Conservation (phyloP, 1,140 invertebrate genomes). For the Aculops lycopersici region DNA sequence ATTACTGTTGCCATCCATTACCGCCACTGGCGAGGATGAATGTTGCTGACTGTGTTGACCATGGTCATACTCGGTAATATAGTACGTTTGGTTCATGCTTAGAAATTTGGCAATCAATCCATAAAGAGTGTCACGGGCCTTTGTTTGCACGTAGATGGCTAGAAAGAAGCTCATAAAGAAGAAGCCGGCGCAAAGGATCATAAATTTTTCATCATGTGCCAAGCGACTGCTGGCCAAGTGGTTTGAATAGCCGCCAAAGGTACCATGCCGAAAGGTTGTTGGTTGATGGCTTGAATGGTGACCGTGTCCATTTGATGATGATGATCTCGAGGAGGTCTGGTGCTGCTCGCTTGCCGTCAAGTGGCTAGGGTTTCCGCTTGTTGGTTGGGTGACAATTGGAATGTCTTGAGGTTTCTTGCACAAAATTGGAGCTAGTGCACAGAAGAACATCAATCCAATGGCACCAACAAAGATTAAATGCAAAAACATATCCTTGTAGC, state of each 20-base stretch:
- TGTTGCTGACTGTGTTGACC: constrained; percentile 10
- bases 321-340: too few relatives aligned
- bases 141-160: constrained; percentile 24
- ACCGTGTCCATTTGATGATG: constrained; percentile 13
- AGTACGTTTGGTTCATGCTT: constrained; percentile 21
- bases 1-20: too few relatives aligned
- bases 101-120: constrained; percentile 19
- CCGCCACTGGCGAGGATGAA: too few relatives aligned
- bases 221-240: too few relatives aligned
- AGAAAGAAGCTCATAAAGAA: constrained; percentile 24
- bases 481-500: constrained; percentile 19
- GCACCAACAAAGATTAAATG: constrained; percentile 19
- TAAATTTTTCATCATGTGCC: constrained; percentile 20
- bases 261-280: too few relatives aligned
- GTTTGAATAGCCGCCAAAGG: too few relatives aligned
- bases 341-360: too few relatives aligned
- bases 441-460: constrained; percentile 19
- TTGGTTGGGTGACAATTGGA: too few relatives aligned
- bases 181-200: constrained; percentile 20
- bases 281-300: constrained; percentile 17
- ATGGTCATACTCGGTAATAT: constrained; percentile 20
- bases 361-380: too few relatives aligned
- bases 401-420: too few relatives aligned
- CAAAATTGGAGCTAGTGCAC: constrained; percentile 20
- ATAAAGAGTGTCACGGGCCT: constrained; percentile 21